Conservation (phyloP, 2,113 vertebrate species). For the Tympanuchus pallidicinctus region DNA sequence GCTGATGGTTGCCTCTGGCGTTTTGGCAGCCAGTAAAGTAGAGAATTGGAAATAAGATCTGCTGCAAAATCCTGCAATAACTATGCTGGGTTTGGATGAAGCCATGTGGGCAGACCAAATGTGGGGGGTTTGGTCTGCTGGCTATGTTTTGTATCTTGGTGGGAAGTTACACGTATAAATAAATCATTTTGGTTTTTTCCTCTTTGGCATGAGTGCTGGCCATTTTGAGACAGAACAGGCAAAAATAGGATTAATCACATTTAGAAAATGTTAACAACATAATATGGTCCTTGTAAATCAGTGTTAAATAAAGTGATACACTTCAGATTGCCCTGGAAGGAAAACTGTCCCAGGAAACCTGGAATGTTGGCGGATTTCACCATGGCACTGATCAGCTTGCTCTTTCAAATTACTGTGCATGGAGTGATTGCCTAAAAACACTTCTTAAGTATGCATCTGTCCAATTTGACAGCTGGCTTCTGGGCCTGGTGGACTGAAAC, state of each 20-base stretch:
- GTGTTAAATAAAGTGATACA: neutral
- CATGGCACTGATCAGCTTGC: conserved; percentile 15
- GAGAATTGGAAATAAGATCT: neutral
- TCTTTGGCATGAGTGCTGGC: neutral
- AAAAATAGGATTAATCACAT: neutral
- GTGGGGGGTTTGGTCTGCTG: neutral
- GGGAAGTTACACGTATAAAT: neutral
- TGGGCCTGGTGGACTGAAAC: neutral
- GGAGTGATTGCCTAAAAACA: neutral
- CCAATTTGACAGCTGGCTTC: neutral
- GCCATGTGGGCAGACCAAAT: neutral
- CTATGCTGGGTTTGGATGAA: neutral
- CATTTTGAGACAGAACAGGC: conserved; percentile 11
- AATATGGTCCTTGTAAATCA: neutral
- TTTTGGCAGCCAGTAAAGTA: neutral
- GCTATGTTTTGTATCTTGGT: neutral
- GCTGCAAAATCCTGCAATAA: neutral
- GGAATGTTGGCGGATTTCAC: conserved; percentile 27
- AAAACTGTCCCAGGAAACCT: conserved; percentile 22
- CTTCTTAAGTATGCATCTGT: neutral
- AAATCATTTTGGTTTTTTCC: neutral
- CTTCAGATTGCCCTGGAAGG: neutral
- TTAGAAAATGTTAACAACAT: neutral
- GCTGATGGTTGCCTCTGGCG: neutral
- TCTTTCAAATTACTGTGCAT: neutral